Evolutionary conservation across 2,797 vertebrate species (phyloP), one percentile per base, ranked within the genome.

Genomic region (Cryptoblepharus egeriae): DNA sequence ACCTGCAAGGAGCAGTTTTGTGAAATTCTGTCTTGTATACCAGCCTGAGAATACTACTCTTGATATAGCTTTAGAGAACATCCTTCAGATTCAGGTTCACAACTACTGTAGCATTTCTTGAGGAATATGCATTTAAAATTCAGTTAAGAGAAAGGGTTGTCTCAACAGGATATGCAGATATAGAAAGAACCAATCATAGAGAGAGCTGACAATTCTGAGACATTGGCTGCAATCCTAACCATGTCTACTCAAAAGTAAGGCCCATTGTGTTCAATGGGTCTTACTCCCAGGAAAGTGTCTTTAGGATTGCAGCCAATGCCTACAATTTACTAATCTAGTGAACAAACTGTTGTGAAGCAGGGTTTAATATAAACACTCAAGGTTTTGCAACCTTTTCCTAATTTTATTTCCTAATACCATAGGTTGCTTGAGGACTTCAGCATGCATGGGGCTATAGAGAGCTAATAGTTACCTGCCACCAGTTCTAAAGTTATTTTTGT

Each of bases 371-470:
- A 79, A 45, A 26, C 52, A 37, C 67, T 55, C 0, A 57, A 22
- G 15, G 86, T 92, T 89, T 90, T 75, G 75, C 84, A 93, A 88
- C 57, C n/a, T n/a, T n/a, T n/a, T n/a, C n/a, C n/a, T n/a, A n/a
- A n/a, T n/a, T n/a, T 30, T 39, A 77, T 93, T 93, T 93, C 89
- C 81, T 72, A 88, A 89, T 55, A 58, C 15, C 28, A 45, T n/a
- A 35, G 57, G 39, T 79, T 72, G 42, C 26, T 58, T 39, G 12
- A 65, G 10, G 11, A 65, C 85, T 88, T 86, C 73, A 88, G 78
- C 69, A 39, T 49, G 49, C 0, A 26, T 30, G 42, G 11, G 35
- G 12, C 35, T 32, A 9, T 4, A 24, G 22, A 52, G 9, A 80
- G 30, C 22, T 79, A 88, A 60, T 1, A 60, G 45, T n/a, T 57